phyloP scores from a whole-genome alignment of 2,113 vertebrate genomes.

The Dryoscopus gambensis region DNA sequence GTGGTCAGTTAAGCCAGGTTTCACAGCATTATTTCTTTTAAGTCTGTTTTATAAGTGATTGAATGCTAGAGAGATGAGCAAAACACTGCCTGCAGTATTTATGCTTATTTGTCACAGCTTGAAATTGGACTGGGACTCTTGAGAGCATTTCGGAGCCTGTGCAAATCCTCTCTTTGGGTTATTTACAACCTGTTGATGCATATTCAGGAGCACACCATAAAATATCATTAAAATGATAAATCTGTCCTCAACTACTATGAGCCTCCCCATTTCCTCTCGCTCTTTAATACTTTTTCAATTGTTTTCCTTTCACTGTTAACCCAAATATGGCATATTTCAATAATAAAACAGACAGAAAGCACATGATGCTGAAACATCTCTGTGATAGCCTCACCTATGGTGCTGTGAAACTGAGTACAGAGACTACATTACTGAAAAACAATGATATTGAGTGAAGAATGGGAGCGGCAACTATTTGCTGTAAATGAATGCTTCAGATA shows the following conservation, averaged over 20 bases:
- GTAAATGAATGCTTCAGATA: neutral
- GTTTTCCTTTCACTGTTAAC: neutral
- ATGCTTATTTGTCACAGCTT: neutral
- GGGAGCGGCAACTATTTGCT: neutral
- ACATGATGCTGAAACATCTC: neutral
- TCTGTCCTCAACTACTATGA: neutral
- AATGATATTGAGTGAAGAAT: neutral
- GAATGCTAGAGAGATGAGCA: neutral
- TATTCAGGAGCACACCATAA: constrained; percentile 1
- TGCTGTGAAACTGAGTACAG: neutral
- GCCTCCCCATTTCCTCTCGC: neutral
- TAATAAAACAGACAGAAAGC: neutral
- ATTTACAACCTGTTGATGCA: constrained; percentile 31
- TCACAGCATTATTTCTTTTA: neutral
- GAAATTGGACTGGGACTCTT: constrained; percentile 2
- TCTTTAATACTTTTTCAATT: neutral
- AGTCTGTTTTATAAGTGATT: neutral
- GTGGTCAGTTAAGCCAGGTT: neutral
- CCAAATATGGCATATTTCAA: neutral
- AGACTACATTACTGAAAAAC: neutral
- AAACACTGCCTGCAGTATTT: neutral
- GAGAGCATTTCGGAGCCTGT: neutral
- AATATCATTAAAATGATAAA: constrained; percentile 4
- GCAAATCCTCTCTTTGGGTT: constrained; percentile 14
- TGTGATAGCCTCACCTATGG: neutral